Conservation (phyloP, 1,140 invertebrate genomes). For the Acromyrmex charruanus region DNA sequence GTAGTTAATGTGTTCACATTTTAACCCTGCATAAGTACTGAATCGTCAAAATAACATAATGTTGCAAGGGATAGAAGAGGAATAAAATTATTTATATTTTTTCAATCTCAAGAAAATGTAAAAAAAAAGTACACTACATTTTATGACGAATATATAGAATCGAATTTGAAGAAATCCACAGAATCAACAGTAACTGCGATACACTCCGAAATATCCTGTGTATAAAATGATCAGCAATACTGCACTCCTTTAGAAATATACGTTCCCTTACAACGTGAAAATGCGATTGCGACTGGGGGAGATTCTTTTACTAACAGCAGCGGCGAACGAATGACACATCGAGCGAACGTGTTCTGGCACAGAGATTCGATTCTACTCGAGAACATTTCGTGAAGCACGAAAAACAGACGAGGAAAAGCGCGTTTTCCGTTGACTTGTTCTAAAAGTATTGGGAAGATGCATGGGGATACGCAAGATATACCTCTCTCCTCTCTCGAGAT, state of each 20-base stretch:
- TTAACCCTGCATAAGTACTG: not conserved
- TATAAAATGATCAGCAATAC: slow-evolving; percentile 30
- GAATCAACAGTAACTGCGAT: not conserved
- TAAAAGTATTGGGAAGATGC: slow-evolving; percentile 31
- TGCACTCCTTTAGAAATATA: slow-evolving; percentile 33
- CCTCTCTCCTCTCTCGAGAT: slow-evolving; percentile 28
- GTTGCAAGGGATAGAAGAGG: too few relatives aligned
- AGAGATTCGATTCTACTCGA: slow-evolving; percentile 43
- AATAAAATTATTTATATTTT: not conserved
- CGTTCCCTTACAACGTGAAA: slow-evolving; percentile 1
- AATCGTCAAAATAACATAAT: not conserved
- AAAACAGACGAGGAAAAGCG: not conserved
- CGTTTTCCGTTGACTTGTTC: slow-evolving; percentile 52
- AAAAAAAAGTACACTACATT: not conserved
- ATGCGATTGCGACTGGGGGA: slow-evolving; percentile 3
- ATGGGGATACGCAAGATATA: slow-evolving; percentile 30
- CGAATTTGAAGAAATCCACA: not conserved
- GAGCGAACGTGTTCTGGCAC: slow-evolving; percentile 13
- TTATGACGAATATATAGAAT: not conserved
- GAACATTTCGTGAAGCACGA: slow-evolving; percentile 41
- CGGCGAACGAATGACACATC: slow-evolving; percentile 17
- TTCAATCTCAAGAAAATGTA: not conserved
- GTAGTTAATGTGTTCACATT: slow-evolving; percentile 31
- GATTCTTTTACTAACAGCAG: slow-evolving; percentile 27
- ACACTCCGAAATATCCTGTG: not conserved